phyloP scores from a whole-genome alignment of 1,140 invertebrate species.

The Lamellibrachia luymesi region DNA sequence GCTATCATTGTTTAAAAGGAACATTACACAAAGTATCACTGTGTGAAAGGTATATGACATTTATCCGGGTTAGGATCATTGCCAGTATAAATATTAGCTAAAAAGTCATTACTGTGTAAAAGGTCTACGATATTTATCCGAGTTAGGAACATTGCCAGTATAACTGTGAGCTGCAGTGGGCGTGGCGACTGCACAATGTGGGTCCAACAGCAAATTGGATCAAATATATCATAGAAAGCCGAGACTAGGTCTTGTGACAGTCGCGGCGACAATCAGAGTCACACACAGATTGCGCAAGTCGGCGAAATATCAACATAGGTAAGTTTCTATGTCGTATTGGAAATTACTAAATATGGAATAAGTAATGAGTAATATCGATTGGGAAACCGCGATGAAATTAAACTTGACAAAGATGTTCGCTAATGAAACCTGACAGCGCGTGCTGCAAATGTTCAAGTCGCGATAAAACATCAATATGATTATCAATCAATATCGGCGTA shows the following conservation, averaged over 20 bases:
- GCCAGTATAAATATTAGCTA: not conserved
- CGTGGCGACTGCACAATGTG: too few relatives aligned
- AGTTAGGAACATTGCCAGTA: not conserved
- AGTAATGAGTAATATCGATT: not conserved
- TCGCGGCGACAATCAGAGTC: too few relatives aligned
- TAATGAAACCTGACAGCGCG: not conserved
- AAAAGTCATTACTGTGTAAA: not conserved
- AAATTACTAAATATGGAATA: not conserved
- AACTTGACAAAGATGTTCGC: not conserved
- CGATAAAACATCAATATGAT: not conserved
- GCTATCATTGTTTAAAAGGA: too few relatives aligned
- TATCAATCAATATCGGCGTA: not conserved
- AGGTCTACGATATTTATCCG: not conserved
- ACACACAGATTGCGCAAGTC: too few relatives aligned
- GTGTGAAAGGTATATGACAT: too few relatives aligned
- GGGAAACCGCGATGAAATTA: not conserved
- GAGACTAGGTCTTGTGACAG: too few relatives aligned
- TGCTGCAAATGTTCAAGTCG: conserved; percentile 12
- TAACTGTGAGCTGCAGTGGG: too few relatives aligned
- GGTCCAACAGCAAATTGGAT: too few relatives aligned
- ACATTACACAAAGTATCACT: too few relatives aligned
- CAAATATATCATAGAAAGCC: too few relatives aligned
- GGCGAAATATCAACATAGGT: not conserved
- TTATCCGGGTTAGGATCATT: too few relatives aligned
- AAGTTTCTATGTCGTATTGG: not conserved